Evolutionary conservation across 2,888 invertebrate genomes (phyloP).

Genomic region (Mythimna vitellina): DNA sequence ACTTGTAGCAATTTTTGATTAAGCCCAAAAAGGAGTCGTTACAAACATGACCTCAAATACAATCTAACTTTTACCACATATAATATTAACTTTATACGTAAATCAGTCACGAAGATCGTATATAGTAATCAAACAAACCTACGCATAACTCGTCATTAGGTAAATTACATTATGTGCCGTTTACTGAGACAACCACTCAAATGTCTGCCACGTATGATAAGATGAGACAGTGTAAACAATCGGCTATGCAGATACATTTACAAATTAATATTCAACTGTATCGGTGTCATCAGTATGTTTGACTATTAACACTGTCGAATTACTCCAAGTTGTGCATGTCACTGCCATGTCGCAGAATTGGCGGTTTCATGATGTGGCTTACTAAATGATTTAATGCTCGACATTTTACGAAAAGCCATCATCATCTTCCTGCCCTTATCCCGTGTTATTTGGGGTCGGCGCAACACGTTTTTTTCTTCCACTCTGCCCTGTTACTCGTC

Average conservation of each 20-base stretch:
- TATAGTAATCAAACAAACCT: slow-evolving; percentile 21
- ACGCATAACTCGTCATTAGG: slow-evolving; percentile 34
- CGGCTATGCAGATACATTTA: slow-evolving; percentile 53
- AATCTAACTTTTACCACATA: slow-evolving; percentile 46
- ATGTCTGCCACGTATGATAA: slow-evolving; percentile 55
- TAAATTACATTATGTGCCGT: slow-evolving; percentile 33
- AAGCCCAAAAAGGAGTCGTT: slow-evolving; percentile 30
- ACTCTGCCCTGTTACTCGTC: too few species aligned
- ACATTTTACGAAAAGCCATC: not conserved
- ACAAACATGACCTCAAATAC: slow-evolving; percentile 38
- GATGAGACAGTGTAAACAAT: slow-evolving; percentile 50
- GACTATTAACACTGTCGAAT: slow-evolving; percentile 55
- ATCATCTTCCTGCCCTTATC: too few species aligned
- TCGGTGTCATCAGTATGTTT: slow-evolving; percentile 49
- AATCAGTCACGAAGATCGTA: slow-evolving; percentile 55
- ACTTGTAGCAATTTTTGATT: slow-evolving; percentile 20
- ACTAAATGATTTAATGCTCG: not conserved
- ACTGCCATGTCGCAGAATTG: not conserved
- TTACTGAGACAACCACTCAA: slow-evolving; percentile 42
- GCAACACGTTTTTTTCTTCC: too few species aligned
- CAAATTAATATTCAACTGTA: slow-evolving; percentile 55
- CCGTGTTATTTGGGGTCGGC: too few species aligned
- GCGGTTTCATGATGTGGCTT: not conserved
- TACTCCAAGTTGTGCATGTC: slow-evolving; percentile 18
- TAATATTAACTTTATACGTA: slow-evolving; percentile 33